Percentiles rank a stretch among this genome's conserved stretches.
Conservation (phyloP, 2,888 invertebrate genomes). For the Platypus cylindrus region DNA sequence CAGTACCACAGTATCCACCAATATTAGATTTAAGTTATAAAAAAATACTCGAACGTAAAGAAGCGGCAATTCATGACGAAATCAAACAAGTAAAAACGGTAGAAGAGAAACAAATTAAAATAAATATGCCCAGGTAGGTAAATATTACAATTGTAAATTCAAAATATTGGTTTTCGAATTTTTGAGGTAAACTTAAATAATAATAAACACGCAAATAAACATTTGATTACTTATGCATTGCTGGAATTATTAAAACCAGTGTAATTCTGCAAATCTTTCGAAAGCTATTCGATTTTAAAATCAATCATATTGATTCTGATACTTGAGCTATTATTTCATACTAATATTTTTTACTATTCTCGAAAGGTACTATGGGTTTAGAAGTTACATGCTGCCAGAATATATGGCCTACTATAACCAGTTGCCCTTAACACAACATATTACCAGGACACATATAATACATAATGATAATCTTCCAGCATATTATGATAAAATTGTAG, state of each 20-base stretch:
- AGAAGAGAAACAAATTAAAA: constrained; percentile 71
- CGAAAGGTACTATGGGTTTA: constrained; percentile 64
- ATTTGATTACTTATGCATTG: too few relatives aligned
- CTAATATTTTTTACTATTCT: too few relatives aligned
- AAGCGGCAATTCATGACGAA: constrained; percentile 39
- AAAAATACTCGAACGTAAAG: constrained; percentile 38
- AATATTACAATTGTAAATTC: neutral
- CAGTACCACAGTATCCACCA: constrained; percentile 43
- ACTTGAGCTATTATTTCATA: neutral
- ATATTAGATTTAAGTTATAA: constrained; percentile 47
- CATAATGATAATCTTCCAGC: constrained; percentile 46
- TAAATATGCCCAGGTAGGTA: constrained; percentile 55
- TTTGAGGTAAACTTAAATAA: neutral
- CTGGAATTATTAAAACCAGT: too few relatives aligned
- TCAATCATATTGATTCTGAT: too few relatives aligned
- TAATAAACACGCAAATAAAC: neutral
- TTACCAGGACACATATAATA: constrained; percentile 66
- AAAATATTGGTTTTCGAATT: too few relatives aligned
- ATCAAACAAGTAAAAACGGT: constrained; percentile 55
- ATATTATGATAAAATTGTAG: constrained; percentile 36
- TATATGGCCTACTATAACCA: constrained; percentile 52
- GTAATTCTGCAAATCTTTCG: too few relatives aligned
- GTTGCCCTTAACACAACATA: constrained; percentile 55
- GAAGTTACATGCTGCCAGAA: constrained; percentile 48
- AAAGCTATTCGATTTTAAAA: too few relatives aligned